phyloP scores from a whole-genome alignment of 2,797 vertebrate species.

The Microctenopoma lineatum region DNA sequence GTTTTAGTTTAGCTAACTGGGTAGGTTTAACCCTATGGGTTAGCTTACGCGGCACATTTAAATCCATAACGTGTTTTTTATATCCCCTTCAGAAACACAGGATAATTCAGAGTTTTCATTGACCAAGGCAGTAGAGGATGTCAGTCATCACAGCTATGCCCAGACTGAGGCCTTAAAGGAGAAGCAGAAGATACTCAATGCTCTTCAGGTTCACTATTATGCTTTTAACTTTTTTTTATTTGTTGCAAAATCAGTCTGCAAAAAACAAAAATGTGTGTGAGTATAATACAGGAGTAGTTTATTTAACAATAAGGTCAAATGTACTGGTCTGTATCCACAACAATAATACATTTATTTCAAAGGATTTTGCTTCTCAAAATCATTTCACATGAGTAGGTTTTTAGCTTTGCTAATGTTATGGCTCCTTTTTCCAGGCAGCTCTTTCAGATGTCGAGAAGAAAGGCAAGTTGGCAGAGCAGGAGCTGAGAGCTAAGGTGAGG shows the following conservation, averaged over 20 bases:
- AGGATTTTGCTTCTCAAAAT: neutral
- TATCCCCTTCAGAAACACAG: conserved; percentile 16
- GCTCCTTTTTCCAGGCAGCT: conserved; percentile 52
- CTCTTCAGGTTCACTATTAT: conserved; percentile 67
- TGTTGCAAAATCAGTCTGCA: neutral
- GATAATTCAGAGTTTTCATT: conserved; percentile 50
- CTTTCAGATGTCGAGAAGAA: conserved; percentile 54
- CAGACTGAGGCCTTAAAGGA: conserved; percentile 60
- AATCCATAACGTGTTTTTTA: neutral
- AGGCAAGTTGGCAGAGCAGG: conserved; percentile 20
- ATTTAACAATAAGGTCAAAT: too few species aligned
- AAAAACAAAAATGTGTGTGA: too few species aligned
- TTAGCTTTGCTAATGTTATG: neutral
- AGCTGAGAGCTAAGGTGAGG: conserved; percentile 56
- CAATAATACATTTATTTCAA: neutral
- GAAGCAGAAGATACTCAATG: conserved; percentile 50
- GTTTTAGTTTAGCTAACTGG: neutral
- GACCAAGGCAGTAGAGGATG: conserved; percentile 61
- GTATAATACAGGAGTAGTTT: too few species aligned
- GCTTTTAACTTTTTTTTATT: too few species aligned
- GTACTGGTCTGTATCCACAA: too few species aligned
- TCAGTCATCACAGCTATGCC: conserved; percentile 55
- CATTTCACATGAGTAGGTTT: neutral
- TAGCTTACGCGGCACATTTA: too few species aligned
- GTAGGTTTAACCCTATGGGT: too few species aligned